Evolutionary conservation across 92 coral and sea anemone species (phyloP).

Genomic region (Porites evermanni): DNA sequence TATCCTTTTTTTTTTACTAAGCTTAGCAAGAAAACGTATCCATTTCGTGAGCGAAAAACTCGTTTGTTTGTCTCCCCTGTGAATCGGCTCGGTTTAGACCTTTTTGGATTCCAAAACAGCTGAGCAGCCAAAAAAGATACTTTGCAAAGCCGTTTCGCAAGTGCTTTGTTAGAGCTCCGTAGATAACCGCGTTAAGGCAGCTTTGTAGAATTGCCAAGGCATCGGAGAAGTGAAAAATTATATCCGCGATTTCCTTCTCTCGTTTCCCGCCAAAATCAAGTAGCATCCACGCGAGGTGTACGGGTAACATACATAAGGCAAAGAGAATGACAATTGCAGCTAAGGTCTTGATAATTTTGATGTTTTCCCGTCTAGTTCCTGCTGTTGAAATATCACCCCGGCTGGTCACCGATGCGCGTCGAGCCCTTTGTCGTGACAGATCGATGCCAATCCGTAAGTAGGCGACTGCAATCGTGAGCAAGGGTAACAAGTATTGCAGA

Average conservation of each 20-base stretch:
- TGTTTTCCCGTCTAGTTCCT: conserved; percentile 70
- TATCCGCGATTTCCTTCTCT: conserved; percentile 42
- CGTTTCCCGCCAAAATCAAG: conserved; percentile 77
- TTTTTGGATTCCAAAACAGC: conserved; percentile 8
- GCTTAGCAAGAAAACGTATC: conserved; percentile 16
- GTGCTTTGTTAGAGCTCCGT: conserved; percentile 80
- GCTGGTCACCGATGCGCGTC: conserved; percentile 50
- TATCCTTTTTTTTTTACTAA: not conserved
- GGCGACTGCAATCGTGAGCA: conserved; percentile 71
- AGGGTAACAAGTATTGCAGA: conserved; percentile 75
- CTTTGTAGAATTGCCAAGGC: conserved; percentile 74
- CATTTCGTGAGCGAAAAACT: conserved; percentile 11
- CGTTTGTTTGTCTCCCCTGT: conserved; percentile 14
- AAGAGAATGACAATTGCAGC: conserved; percentile 72
- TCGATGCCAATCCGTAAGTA: conserved; percentile 76
- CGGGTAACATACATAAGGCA: conserved; percentile 80
- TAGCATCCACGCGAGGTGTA: conserved; percentile 83
- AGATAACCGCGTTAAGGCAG: conserved; percentile 80
- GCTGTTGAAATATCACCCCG: conserved; percentile 46
- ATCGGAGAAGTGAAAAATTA: conserved; percentile 67
- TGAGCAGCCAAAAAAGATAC: conserved; percentile 33
- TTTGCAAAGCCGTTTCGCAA: conserved; percentile 74
- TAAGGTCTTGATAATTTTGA: conserved; percentile 75
- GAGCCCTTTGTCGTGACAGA: conserved; percentile 58
- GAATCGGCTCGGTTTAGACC: not conserved